Evolutionary conservation across 2,797 vertebrate genomes (phyloP).

Genomic region (Anguilla anguilla): DNA sequence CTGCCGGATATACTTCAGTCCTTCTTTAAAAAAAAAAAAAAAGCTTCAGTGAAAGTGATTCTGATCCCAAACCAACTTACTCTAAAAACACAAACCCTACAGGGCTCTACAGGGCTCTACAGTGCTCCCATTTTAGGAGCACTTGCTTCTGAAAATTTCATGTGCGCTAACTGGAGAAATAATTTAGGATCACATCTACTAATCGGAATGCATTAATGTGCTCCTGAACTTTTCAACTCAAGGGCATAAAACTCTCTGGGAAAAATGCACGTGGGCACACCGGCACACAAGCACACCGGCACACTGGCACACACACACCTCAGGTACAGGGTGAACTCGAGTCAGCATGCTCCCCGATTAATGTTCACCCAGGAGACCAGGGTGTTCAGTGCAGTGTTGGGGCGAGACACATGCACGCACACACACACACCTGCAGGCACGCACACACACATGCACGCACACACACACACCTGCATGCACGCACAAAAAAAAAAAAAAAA

Average conservation of each 20-base stretch:
- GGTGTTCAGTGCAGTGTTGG: not conserved
- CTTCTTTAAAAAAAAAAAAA: not conserved
- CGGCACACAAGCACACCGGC: not conserved
- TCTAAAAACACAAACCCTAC: not conserved
- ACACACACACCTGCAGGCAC: no score
- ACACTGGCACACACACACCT: not conserved
- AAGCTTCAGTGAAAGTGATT: not conserved
- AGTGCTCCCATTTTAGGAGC: not conserved
- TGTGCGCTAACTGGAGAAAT: not conserved
- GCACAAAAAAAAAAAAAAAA: no score
- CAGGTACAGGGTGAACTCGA: not conserved
- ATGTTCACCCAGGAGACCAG: slow-evolving; percentile 5
- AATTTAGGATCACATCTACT: no score
- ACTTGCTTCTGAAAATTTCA: not conserved
- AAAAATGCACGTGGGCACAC: not conserved
- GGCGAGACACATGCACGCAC: not conserved
- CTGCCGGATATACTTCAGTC: not conserved
- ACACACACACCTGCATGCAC: no score
- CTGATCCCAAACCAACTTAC: not conserved
- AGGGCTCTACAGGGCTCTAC: not conserved
- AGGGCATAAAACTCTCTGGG: no score
- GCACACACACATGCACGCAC: no score
- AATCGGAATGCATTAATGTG: no score
- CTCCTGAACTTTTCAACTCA: no score
- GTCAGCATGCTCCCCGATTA: not conserved